Evolutionary conservation across 1,140 invertebrate species (phyloP).

Genomic region (Cepaea nemoralis): DNA sequence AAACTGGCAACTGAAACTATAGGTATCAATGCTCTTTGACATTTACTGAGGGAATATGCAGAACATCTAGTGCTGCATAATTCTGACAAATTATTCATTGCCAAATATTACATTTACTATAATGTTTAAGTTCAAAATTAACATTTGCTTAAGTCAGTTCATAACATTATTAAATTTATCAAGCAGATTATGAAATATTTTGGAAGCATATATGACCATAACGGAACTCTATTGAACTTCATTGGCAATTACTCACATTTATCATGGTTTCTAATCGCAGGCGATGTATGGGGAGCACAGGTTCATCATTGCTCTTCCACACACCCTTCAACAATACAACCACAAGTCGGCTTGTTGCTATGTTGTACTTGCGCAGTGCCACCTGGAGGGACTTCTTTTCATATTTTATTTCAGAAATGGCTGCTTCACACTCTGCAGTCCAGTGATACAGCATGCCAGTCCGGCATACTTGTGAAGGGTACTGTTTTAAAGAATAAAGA

Average conservation of each 20-base stretch:
- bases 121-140: no score
- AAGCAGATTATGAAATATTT: no score
- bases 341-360: slow-evolving; percentile 61
- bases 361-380: slow-evolving; percentile 63
- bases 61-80: no score
- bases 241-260: slow-evolving; percentile 57
- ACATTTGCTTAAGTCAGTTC: no score
- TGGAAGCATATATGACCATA: no score
- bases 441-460: slow-evolving; percentile 69
- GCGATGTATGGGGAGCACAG: slow-evolving; percentile 68
- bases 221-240: not conserved
- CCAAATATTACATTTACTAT: no score
- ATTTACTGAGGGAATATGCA: no score
- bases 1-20: no score
- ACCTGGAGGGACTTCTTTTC: slow-evolving; percentile 69
- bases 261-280: slow-evolving; percentile 68
- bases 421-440: slow-evolving; percentile 70
- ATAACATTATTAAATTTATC: no score
- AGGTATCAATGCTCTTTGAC: no score
- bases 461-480: slow-evolving; percentile 70
- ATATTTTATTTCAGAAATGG: slow-evolving; percentile 67
- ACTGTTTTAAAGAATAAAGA: slow-evolving; percentile 50
- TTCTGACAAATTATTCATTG: no score
- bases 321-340: slow-evolving; percentile 56
- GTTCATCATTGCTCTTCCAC: slow-evolving; percentile 66